Conservation (phyloP, 2,797 vertebrate genomes). For the Coreius guichenoti region DNA sequence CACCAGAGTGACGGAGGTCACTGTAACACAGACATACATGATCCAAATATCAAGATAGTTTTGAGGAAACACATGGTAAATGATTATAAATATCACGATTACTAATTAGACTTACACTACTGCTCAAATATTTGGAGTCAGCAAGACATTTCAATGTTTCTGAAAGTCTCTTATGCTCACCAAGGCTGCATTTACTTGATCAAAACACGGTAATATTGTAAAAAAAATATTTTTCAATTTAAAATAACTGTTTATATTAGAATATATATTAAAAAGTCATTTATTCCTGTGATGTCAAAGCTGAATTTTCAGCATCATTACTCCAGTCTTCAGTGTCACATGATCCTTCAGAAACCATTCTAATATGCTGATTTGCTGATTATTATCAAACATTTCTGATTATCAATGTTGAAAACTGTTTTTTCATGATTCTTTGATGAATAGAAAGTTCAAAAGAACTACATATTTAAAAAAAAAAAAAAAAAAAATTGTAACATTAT, state of each 20-base stretch:
- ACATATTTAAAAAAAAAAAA: too few relatives aligned
- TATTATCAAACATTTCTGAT: too few relatives aligned
- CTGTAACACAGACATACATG: constrained; percentile 74
- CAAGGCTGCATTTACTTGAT: neutral
- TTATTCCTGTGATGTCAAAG: neutral
- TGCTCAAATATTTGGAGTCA: neutral
- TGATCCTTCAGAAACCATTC: neutral
- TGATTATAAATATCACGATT: neutral
- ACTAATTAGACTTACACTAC: neutral
- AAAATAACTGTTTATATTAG: neutral
- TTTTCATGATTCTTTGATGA: neutral
- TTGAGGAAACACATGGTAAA: neutral
- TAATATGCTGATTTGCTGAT: neutral
- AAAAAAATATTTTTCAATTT: neutral
- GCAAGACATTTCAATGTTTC: neutral
- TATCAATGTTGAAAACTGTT: neutral
- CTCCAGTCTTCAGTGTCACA: neutral
- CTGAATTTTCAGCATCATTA: neutral
- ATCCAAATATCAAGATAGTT: neutral
- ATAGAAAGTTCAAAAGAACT: neutral
- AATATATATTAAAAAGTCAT: neutral
- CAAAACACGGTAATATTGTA: neutral
- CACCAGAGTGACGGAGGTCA: constrained; percentile 86
- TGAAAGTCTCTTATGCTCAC: too few relatives aligned
- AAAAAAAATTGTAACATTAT: too few relatives aligned